Evolutionary conservation across 2,797 vertebrate species (phyloP), one percentile per base, ranked within the genome.

Genomic region (Mycteria americana): DNA sequence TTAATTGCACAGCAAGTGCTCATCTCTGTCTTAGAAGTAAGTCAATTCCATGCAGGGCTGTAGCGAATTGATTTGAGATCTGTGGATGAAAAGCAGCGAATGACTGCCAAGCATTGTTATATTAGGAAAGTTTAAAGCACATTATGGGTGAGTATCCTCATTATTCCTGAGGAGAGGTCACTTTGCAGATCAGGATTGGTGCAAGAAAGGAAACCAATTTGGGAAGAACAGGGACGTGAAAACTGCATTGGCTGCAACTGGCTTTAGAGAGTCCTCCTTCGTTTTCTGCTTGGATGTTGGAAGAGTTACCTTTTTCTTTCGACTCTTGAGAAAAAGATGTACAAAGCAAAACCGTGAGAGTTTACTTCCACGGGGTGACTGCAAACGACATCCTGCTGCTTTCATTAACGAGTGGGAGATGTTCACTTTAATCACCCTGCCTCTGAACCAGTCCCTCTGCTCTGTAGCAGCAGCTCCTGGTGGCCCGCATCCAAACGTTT

Each of bases 41-140:
- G 86, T 92, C 91, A 93, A 76, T 96, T 88, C 85, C 93, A 46
- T 77, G 76, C 69, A 93, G 93, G 59, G 89, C 92, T 89, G 89
- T 88, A 93, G 89, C 89, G 0, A 97, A 97, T 97, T 88, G 87
- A 95, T 96, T 97, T 95, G 92, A 92, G 69, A 91, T 93, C 89
- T 94, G 67, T 84, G 96, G 82, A 88, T 91, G 89, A 94, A 92
- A 96, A 92, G 51, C 82, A 92, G 70, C 86, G 91, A 95, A 75
- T 67, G 79, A 73, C 69, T 97, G 93, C 94, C 89, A 97, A 96
- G 87, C 83, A 76, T 92, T 96, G 85, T 94, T 96, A n/a, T 7
- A 81, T 89, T 88, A 67, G 43, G 69, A 65, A 93, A 84, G 76
- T 81, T 92, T 90, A 93, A 93, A 93, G 65, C 76, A 59, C n/a